Evolutionary conservation across 2,797 vertebrate genomes (phyloP), one percentile per base, ranked within the genome.

Genomic region (Centropyge bicolor): DNA sequence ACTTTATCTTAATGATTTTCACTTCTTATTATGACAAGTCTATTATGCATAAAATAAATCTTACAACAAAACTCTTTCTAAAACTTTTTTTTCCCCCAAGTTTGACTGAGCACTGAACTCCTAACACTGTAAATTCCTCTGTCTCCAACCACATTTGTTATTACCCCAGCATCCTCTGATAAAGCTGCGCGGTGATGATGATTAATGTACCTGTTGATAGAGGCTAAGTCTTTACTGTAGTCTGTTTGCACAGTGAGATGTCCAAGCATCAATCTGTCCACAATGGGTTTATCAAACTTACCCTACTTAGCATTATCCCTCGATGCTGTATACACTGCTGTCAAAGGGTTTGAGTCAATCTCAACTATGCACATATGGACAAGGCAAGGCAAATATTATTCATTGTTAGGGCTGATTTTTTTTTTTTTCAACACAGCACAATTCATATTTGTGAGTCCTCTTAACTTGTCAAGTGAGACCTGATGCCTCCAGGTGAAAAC

Each of bases 211-310:
- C 65, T 73, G 83, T 52, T 88, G 84, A 86, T 14, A 76, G 87
- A 84, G 51, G 48, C 62, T 79, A 85, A 81, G 65, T 84, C 76
- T 76, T 82, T 74, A 69, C 76, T 82, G 48, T 63, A 35, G 20
- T 46, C 31, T 92, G 74, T 93, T 92, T 93, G 80, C 56, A 86
- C 54, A 84, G 71, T 40, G 20, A 67, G 41, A 82, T 88, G 80
- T 85, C 77, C 59, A 68, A 48, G 80, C 82, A 88, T 90, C 77
- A 90, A 89, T 92, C 91, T 91, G 67, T 91, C 88, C 67, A 27
- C 92, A 83, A 65, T 20, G 35, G 70, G 63, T 89, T 89, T 78
- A 80, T 84, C 45, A 82, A 87, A 80, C 51, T 31, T 69, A 78
- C 54, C 19, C 19, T 63, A 49, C 31, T 74, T 66, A 81, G 70